Evolutionary conservation across 2,888 invertebrate species (phyloP), one percentile per base, ranked within the genome.

Genomic region (Nymphalis urticae): DNA sequence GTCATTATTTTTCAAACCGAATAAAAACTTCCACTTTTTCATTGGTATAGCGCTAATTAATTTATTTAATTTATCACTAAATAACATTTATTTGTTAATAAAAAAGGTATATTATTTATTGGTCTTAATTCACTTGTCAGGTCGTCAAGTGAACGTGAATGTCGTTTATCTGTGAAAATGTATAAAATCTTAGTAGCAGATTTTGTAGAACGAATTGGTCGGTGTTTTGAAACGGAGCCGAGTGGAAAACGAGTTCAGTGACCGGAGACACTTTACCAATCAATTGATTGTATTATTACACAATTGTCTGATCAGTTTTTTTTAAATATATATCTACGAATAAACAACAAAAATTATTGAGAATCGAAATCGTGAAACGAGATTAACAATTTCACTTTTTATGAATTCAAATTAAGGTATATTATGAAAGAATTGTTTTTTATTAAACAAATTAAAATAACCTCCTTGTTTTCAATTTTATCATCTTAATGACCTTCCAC

Each of bases 161-260:
- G 13, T 42, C 4, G 42, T 13, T 42, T 16, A 16, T 27, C 21
- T 27, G 27, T 58, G 5, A 27, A 60, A 42, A 66, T 47, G 50
- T 50, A 60, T 21, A 48, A 13, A 36, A 5, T 56, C 27, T 63
- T 50, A 19, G 9, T 54, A 42, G 58, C 48, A 64, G 50, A 66
- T 54, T 72, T 64, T 66, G 82, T 84, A 82, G 82, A 85, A 84
- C 86, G 82, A 89, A 88, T 88, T 84, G 85, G 80, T 82, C 80
- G 80, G 74, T 77, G 80, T 81, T 85, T 77, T 79, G 78, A 82
- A 84, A 80, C 81, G 82, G 82, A 85, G 78, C 80, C 77, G 76
- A 76, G 79, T 82, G 77, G 80, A 85, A 84, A 82, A 78, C 70
- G 68, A 75, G 82, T 80, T 82, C 83, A 75, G 62, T 74, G 82